Evolutionary conservation across 2,888 invertebrate genomes (phyloP).

Genomic region (Hymenopus coronatus): DNA sequence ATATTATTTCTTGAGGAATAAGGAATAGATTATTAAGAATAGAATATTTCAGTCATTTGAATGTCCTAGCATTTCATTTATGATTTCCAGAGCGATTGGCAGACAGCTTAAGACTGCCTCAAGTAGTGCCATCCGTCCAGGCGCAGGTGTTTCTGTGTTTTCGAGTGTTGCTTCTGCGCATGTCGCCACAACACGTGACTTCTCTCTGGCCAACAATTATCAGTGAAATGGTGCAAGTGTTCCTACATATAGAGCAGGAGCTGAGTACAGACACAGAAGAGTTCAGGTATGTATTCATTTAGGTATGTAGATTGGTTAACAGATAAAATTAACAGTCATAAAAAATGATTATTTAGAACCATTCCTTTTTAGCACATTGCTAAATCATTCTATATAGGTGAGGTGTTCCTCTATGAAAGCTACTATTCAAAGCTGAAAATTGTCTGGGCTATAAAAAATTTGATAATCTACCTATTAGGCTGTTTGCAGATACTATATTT

Average conservation of each 20-base stretch:
- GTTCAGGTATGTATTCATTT: constrained; percentile 58
- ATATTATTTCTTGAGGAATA: too few species aligned
- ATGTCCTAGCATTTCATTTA: not conserved
- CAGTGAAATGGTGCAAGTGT: constrained; percentile 85
- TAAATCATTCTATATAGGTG: too few species aligned
- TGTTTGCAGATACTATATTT: too few species aligned
- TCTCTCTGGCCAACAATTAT: constrained; percentile 90
- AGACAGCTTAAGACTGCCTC: constrained; percentile 73
- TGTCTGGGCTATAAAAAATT: too few species aligned
- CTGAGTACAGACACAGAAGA: constrained; percentile 72
- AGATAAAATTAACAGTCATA: not conserved
- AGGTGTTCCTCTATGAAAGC: too few species aligned
- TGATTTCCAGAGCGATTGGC: constrained; percentile 71
- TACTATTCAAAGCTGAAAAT: too few species aligned
- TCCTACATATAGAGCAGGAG: constrained; percentile 82
- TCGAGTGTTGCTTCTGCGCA: constrained; percentile 77
- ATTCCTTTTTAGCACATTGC: too few species aligned
- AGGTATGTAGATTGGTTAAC: not conserved
- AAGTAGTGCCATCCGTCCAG: constrained; percentile 71
- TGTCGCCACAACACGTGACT: constrained; percentile 80
- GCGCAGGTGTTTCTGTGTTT: constrained; percentile 86
- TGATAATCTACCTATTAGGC: too few species aligned
- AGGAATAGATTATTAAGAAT: too few species aligned
- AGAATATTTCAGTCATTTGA: too few species aligned
- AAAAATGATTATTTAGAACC: too few species aligned